phyloP scores from a whole-genome alignment of 2,888 invertebrate species.

The Salticus scenicus region DNA sequence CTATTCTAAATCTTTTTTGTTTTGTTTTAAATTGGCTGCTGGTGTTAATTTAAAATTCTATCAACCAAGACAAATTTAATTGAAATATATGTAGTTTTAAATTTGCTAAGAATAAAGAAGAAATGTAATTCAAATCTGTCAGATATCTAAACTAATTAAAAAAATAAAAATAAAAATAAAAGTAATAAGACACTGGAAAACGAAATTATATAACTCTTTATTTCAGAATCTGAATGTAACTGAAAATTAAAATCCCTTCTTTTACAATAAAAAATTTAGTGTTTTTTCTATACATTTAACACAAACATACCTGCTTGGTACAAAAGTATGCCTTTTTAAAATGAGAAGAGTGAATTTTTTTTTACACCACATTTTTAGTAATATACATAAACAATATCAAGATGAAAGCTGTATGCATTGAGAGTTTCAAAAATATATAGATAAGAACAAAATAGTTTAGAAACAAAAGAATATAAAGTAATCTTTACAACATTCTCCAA shows the following conservation, averaged over 20 bases:
- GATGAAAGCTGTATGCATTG: neutral
- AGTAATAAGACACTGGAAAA: neutral
- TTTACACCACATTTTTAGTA: conserved; percentile 41
- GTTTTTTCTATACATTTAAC: conserved; percentile 55
- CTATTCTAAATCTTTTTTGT: too few relatives aligned
- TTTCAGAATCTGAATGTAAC: conserved; percentile 56
- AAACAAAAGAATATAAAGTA: neutral
- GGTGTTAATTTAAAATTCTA: too few relatives aligned
- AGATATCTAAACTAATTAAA: too few relatives aligned
- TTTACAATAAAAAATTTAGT: conserved; percentile 38
- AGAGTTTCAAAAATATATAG: conserved; percentile 12
- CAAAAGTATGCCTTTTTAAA: conserved; percentile 60
- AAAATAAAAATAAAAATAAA: too few relatives aligned
- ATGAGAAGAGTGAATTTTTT: conserved; percentile 41
- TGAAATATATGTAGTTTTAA: too few relatives aligned
- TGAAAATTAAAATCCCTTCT: conserved; percentile 54
- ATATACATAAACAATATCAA: neutral
- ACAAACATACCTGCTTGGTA: conserved; percentile 26
- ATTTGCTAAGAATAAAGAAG: too few relatives aligned
- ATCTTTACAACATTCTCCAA: conserved; percentile 15
- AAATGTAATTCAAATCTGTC: too few relatives aligned
- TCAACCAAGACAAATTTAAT: too few relatives aligned
- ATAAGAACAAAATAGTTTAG: neutral
- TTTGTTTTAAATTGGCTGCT: too few relatives aligned
- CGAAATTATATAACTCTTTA: conserved; percentile 59